Percentiles rank a stretch among this genome's conserved stretches.
Evolutionary conservation across 2,888 invertebrate genomes (phyloP).

Genomic region (Limenitis camilla): DNA sequence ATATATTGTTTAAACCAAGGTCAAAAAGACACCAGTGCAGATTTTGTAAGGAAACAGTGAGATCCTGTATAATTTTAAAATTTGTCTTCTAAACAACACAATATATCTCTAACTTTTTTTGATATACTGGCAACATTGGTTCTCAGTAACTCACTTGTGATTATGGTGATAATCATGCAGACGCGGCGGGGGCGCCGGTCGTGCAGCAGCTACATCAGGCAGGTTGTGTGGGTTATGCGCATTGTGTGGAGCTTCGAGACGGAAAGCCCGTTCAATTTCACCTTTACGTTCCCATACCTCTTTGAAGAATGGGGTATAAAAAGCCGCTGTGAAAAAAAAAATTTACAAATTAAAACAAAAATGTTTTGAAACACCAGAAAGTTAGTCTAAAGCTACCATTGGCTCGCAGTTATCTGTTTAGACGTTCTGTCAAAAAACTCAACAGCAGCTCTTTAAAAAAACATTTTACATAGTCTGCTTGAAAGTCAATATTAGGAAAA

Average conservation of each 20-base stretch:
- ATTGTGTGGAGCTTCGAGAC: conserved; percentile 84
- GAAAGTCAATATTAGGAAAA: no score
- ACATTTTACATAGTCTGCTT: no score
- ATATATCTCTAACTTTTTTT: no score
- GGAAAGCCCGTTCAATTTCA: conserved; percentile 94
- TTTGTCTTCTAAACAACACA: no score
- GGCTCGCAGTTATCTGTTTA: no score
- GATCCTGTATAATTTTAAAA: no score
- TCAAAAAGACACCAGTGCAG: background rate
- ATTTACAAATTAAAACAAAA: background rate
- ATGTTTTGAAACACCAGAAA: no score
- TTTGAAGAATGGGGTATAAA: conserved; percentile 96
- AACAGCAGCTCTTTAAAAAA: no score
- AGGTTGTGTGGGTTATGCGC: conserved; percentile 38
- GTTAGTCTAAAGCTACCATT: no score
- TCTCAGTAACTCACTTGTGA: conserved; percentile 51
- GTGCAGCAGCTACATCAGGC: conserved; percentile 78
- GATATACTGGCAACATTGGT: no score
- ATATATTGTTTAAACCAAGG: background rate
- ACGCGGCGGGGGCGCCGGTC: conserved; percentile 80
- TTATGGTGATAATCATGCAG: conserved; percentile 88
- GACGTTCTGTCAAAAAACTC: no score
- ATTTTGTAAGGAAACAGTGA: no score
- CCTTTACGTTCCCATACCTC: conserved; percentile 97
- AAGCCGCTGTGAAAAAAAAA: conserved; percentile 78